Conservation (phyloP, 2,888 invertebrate genomes). For the Platypus cylindrus region DNA sequence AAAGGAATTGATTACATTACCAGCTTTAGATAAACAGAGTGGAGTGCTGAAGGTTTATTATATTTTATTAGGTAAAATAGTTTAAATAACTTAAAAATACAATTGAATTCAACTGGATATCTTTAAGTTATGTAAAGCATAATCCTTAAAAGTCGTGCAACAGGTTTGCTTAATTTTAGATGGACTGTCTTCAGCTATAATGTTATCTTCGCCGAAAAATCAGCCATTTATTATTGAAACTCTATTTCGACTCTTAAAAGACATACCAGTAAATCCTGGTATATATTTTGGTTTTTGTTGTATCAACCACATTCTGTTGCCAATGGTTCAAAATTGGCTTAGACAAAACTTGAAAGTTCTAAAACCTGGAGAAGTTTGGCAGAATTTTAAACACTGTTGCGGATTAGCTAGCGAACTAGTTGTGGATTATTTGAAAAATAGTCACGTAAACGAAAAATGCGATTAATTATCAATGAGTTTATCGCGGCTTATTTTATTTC, state of each 20-base stretch:
- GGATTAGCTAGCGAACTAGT: slow-evolving; percentile 85
- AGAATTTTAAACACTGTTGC: slow-evolving; percentile 90
- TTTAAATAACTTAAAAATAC: neutral
- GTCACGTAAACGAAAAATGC: neutral
- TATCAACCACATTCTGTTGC: slow-evolving; percentile 81
- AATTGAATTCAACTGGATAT: neutral
- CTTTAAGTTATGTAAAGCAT: neutral
- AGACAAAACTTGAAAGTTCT: slow-evolving; percentile 50
- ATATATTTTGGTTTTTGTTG: slow-evolving; percentile 83
- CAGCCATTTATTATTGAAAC: slow-evolving; percentile 83
- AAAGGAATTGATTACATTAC: slow-evolving; percentile 42
- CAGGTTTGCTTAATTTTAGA: slow-evolving; percentile 36
- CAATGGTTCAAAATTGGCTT: slow-evolving; percentile 89
- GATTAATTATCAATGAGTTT: neutral
- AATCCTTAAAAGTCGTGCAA: neutral
- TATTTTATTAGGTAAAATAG: slow-evolving; percentile 44
- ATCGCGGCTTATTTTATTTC: neutral
- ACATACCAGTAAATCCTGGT: slow-evolving; percentile 68
- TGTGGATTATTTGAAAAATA: slow-evolving; percentile 56
- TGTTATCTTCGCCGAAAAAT: slow-evolving; percentile 61
- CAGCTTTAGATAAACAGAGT: slow-evolving; percentile 63
- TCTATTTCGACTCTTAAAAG: slow-evolving; percentile 70
- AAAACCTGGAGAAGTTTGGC: slow-evolving; percentile 65
- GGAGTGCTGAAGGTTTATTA: slow-evolving; percentile 86
- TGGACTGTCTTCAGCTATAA: slow-evolving; percentile 68